These are phyloP conservation scores for Eubucco bourcierii DNA, from an alignment of 2,113 vertebrate genomes.

Conservation along the genomic window DNA sequence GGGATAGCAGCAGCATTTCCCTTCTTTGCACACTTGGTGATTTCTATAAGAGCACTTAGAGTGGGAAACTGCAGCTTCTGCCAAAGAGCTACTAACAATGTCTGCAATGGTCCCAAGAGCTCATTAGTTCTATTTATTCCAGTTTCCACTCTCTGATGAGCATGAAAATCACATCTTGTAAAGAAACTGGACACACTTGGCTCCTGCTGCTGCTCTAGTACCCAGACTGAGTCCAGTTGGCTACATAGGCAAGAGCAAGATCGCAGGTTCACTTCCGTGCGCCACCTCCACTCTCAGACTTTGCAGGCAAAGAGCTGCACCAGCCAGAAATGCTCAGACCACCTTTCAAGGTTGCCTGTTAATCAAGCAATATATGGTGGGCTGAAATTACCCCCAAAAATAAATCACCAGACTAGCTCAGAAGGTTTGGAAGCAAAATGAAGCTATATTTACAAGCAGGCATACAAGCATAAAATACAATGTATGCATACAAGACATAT, in stretches of 20 bases:
- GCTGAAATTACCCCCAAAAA: too few relatives aligned
- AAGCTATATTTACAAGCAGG: too few relatives aligned
- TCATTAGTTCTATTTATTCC: conserved; percentile 35
- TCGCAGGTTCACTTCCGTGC: not conserved
- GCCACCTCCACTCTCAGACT: not conserved
- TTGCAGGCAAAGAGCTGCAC: not conserved
- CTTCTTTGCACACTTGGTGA: not conserved
- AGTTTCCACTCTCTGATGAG: conserved; percentile 5
- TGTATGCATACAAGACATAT: too few relatives aligned
- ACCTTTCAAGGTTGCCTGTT: not conserved
- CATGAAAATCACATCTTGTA: conserved; percentile 39
- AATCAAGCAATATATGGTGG: not conserved
- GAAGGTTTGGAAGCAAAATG: too few relatives aligned
- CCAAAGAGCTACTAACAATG: not conserved
- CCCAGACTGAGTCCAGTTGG: not conserved
- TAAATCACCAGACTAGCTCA: too few relatives aligned
- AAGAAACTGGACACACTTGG: conserved; percentile 18
- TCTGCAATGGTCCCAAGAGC: not conserved
- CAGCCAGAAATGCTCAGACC: not conserved
- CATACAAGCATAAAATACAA: too few relatives aligned
- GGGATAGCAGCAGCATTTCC: not conserved
- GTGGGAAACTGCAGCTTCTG: not conserved
- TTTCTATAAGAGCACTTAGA: not conserved
- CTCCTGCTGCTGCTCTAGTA: not conserved
- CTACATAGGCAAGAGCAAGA: not conserved